Conservation (phyloP, 2,888 invertebrate species). For the Argynnis bischoffii region DNA sequence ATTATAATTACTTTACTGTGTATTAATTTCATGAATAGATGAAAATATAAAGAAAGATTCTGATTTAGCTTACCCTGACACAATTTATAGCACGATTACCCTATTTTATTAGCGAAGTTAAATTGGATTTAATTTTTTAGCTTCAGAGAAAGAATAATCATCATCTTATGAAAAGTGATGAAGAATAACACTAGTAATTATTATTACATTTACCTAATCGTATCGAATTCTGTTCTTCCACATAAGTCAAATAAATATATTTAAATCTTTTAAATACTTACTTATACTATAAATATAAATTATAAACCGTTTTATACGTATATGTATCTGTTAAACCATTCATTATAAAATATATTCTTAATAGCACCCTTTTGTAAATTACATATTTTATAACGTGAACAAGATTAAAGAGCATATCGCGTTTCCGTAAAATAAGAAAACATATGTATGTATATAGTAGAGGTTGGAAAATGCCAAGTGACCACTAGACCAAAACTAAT, state of each 20-base stretch:
- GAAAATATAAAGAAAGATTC: neutral
- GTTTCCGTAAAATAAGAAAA: neutral
- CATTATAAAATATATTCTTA: no score
- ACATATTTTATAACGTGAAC: neutral
- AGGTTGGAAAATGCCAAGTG: conserved; percentile 50
- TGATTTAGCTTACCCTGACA: conserved; percentile 15
- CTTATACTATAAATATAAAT: no score
- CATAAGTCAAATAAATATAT: no score
- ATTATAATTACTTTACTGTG: neutral
- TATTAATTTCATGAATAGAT: conserved; percentile 6
- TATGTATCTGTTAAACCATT: no score
- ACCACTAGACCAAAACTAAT: conserved; percentile 78
- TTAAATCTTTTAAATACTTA: no score
- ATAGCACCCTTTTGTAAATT: neutral
- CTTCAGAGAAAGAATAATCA: conserved; percentile 15
- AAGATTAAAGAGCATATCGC: neutral
- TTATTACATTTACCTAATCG: no score
- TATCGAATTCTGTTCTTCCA: no score
- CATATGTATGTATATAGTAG: conserved; percentile 16
- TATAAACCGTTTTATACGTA: no score
- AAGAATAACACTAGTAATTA: conserved; percentile 4
- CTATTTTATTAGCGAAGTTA: conserved; percentile 30
- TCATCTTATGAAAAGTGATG: conserved; percentile 2
- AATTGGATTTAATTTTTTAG: conserved; percentile 27
- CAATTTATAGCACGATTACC: conserved; percentile 23